Evolutionary conservation across 1,140 invertebrate genomes (phyloP).

Genomic region (Meloidogyne floridensis): DNA sequence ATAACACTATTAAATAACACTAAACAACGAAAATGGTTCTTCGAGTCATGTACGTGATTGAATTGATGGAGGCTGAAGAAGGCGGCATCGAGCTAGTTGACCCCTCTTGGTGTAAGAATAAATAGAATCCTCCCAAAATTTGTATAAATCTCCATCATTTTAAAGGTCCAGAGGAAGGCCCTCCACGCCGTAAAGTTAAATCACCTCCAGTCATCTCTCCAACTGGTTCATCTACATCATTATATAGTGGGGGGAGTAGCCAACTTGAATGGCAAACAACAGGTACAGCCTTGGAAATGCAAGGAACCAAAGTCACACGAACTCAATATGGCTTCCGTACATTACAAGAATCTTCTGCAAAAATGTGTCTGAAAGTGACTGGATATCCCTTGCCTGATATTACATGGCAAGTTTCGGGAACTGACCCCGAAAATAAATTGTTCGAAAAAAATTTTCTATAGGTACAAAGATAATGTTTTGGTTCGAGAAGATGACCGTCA

Average conservation of each 20-base stretch:
- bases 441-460: conserved; percentile 65
- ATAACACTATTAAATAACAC: not conserved
- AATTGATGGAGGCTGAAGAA: conserved; percentile 62
- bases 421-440: conserved; percentile 29
- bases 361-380: conserved; percentile 86
- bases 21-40: conserved; percentile 55
- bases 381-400: conserved; percentile 91
- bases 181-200: conserved; percentile 65
- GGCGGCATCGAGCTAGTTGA: conserved; percentile 65
- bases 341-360: conserved; percentile 84
- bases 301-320: conserved; percentile 62
- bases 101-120: conserved; percentile 66
- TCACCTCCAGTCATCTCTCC: conserved; percentile 65
- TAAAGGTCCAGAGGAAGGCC: conserved; percentile 66
- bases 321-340: conserved; percentile 75
- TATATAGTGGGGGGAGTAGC: conserved; percentile 62
- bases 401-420: conserved; percentile 71
- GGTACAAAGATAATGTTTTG: conserved; percentile 80
- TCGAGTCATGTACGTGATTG: conserved; percentile 61
- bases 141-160: conserved; percentile 32
- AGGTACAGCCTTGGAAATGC: conserved; percentile 65
- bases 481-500: conserved; percentile 78
- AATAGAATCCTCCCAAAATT: conserved; percentile 28
- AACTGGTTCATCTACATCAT: conserved; percentile 60
- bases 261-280: conserved; percentile 65